Conservation (phyloP, 2,113 vertebrate species). For the Macrotus californicus region DNA sequence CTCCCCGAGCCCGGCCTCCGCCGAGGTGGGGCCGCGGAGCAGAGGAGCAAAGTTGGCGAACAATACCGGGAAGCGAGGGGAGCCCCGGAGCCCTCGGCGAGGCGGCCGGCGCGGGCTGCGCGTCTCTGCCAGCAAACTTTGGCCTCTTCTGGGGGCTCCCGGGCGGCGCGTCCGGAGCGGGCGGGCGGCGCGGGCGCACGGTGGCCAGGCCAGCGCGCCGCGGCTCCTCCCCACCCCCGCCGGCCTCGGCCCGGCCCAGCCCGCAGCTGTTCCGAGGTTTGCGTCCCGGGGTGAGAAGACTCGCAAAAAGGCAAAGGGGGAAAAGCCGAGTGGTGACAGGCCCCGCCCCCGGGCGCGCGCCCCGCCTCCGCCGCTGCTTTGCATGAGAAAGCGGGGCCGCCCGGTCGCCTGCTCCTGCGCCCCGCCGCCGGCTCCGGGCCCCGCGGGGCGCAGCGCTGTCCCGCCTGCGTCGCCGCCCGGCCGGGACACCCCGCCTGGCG, state of each 20-base stretch:
- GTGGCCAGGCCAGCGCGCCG: neutral
- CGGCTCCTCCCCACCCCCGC: conserved; percentile 9
- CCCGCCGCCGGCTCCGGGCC: neutral
- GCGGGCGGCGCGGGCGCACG: conserved; percentile 23
- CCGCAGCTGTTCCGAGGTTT: conserved; percentile 38
- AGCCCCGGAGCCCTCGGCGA: neutral
- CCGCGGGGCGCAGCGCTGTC: neutral
- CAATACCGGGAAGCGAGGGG: conserved; percentile 34
- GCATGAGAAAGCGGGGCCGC: conserved; percentile 62
- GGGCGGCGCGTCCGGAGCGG: neutral
- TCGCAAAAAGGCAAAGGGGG: neutral
- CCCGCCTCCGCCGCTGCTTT: conserved; percentile 54
- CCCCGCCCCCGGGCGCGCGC: conserved; percentile 56
- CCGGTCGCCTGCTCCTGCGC: neutral
- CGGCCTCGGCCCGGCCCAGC: conserved; percentile 22
- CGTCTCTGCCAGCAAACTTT: conserved; percentile 37
- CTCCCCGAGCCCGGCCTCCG: neutral
- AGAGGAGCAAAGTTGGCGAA: conserved; percentile 41
- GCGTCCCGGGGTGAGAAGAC: conserved; percentile 46
- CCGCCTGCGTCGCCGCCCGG: neutral
- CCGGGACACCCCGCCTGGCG: neutral
- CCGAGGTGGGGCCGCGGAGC: neutral
- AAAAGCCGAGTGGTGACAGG: conserved; percentile 3
- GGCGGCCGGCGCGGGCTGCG: neutral
- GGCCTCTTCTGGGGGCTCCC: conserved; percentile 36